phyloP scores from a whole-genome alignment of 2,888 invertebrate species.

The Pyralis farinalis region DNA sequence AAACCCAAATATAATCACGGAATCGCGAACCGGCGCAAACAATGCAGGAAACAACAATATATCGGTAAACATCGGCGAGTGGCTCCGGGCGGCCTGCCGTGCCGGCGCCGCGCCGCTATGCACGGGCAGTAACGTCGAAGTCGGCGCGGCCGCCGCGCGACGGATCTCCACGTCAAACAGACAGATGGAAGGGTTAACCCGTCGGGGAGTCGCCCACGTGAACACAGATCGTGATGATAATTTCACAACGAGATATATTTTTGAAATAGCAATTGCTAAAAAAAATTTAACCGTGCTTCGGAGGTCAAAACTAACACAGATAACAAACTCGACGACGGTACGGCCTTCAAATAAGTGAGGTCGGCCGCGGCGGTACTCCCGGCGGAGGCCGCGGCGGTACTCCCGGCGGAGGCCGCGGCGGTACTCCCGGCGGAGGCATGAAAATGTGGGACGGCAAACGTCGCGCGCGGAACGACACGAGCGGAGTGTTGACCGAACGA shows the following conservation, averaged over 20 bases:
- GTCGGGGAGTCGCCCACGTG: constrained; percentile 15
- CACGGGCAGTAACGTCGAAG: no score
- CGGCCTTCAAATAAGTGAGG: neutral
- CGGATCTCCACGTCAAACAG: constrained; percentile 16
- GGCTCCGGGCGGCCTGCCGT: constrained; percentile 4
- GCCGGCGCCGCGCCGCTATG: no score
- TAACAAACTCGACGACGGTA: no score
- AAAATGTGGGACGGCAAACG: no score
- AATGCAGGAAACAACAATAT: constrained; percentile 48
- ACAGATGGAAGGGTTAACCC: constrained; percentile 40
- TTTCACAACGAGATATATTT: neutral
- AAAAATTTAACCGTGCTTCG: no score
- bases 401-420: neutral
- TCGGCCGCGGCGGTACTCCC: neutral
- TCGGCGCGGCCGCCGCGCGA: constrained; percentile 22
- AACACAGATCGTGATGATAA: constrained; percentile 2
- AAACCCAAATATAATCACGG: constrained; percentile 51
- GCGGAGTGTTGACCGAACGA: no score
- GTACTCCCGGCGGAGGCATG: neutral
- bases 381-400: neutral
- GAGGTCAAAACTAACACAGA: no score
- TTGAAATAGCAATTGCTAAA: no score
- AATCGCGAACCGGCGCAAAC: constrained; percentile 36
- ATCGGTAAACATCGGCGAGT: constrained; percentile 40
- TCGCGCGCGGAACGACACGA: no score